Base-by-base conservation (phyloP, 1,140 invertebrate species). In the Leptinotarsa texana region DNA sequence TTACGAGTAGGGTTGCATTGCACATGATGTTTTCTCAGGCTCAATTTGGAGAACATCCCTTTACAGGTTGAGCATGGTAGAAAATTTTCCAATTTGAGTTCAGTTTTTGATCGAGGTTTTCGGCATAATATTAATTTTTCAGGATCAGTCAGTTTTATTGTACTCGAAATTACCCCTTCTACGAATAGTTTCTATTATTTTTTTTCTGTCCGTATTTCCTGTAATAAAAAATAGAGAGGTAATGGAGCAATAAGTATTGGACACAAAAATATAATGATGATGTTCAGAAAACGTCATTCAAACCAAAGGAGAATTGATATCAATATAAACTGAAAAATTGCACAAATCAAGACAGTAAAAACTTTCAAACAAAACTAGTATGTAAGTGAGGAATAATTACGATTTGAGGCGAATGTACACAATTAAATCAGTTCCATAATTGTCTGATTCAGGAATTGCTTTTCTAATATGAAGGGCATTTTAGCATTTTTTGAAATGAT, bases 321-420 rank as follows among this genome's bases (percentile, higher is more conserved):
- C 51, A 13, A 57, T n/a, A 57, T 57, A 57, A 57, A 57, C 15
- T 57, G 51, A 57, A 57, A 57, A 57, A 57, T 57, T 57, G 51
- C n/a, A 17, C 51, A 57, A 57, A 57, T 57, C 51, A 57, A 57
- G 3, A 57, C 17, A 57, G 51, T 57, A 57, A 27, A 27, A 27
- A 5, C 24, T 27, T 27, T 27, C 24, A 27, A 27, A 27, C 24
- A 27, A 4, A 5, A 27, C 5, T 27, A 27, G 24, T 27, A 1
- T 27, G 5, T 27, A 27, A 0, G 24, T 27, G 0, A 5, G 24
- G 5, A 27, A 27, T 27, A 27, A 27, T 27, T 4, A 27, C 24
- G 24, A 27, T 27, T 27, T 27, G 4, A 27, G 24, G 24, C 6
- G 24, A 27, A 27, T 27, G 24, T 27, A 27, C 24, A 27, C 24